Percentiles rank a stretch among this genome's conserved stretches.
These are phyloP conservation scores for Hylaeus volcanicus DNA, from an alignment of 1,140 invertebrate genomes.

Conservation along the genomic window DNA sequence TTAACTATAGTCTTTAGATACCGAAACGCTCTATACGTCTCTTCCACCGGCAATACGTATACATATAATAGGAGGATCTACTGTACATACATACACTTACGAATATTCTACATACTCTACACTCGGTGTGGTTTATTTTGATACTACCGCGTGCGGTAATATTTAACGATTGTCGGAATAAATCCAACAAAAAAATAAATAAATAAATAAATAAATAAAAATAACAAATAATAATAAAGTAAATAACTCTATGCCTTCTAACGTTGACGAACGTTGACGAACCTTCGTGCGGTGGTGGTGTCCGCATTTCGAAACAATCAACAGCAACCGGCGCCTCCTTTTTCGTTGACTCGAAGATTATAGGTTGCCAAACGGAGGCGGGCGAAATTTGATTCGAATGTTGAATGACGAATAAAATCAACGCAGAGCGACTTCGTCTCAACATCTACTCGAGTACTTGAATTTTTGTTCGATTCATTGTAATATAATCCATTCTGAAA, in stretches of 20 bases:
- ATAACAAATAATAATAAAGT: slow-evolving; percentile 39
- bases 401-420: too few species aligned
- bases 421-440: too few species aligned
- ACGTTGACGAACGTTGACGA: slow-evolving; percentile 68
- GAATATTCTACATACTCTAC: slow-evolving; percentile 77
- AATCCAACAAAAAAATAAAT: slow-evolving; percentile 41
- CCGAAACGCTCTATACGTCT: neutral
- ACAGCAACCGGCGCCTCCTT: slow-evolving; percentile 1
- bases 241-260: slow-evolving; percentile 76
- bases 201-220: slow-evolving; percentile 34
- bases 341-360: slow-evolving; percentile 41
- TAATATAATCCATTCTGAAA: too few species aligned
- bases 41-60: slow-evolving; percentile 5
- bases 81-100: slow-evolving; percentile 75
- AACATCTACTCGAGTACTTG: too few species aligned
- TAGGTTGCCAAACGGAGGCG: slow-evolving; percentile 23
- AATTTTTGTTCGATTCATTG: too few species aligned
- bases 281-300: slow-evolving; percentile 75
- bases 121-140: slow-evolving; percentile 80
- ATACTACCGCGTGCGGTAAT: slow-evolving; percentile 77
- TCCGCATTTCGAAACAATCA: slow-evolving; percentile 25
- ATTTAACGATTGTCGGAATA: slow-evolving; percentile 71
- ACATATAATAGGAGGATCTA: slow-evolving; percentile 58
- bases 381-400: too few species aligned
- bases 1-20: too few species aligned